Percentiles rank a stretch among this genome's conserved stretches.
Conservation (phyloP, 35 echinoderm and acorn worm genomes). For the Ophiothrix spiculata region DNA sequence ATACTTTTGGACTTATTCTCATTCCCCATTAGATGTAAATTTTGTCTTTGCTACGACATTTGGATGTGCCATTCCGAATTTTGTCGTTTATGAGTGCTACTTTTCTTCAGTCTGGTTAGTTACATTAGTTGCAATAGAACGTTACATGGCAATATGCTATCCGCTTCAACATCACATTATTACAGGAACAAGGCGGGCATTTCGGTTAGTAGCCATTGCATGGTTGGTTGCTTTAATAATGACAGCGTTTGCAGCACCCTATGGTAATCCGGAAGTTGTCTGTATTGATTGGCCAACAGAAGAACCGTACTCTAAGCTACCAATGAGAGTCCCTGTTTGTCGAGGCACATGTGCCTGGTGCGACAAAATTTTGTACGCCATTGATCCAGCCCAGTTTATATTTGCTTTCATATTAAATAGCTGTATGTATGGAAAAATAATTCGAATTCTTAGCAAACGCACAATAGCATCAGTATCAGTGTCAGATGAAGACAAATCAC, state of each 20-base stretch:
- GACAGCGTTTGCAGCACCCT: not conserved
- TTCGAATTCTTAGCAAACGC: too few relatives aligned
- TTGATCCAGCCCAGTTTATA: too few relatives aligned
- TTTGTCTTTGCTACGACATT: not conserved
- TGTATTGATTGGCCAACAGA: too few relatives aligned
- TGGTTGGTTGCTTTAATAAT: not conserved
- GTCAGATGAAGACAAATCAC: too few relatives aligned
- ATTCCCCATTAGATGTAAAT: not conserved
- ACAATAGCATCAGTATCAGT: too few relatives aligned
- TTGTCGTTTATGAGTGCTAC: not conserved
- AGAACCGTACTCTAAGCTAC: too few relatives aligned
- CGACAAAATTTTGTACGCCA: too few relatives aligned
- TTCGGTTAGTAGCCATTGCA: not conserved
- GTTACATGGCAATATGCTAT: conserved; percentile 19
- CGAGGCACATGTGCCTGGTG: too few relatives aligned
- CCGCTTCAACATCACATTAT: not conserved
- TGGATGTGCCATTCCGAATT: not conserved
- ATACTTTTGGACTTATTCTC: not conserved
- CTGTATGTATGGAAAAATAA: too few relatives aligned
- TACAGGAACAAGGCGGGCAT: not conserved
- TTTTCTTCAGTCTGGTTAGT: not conserved
- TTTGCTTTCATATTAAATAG: too few relatives aligned
- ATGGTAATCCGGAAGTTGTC: not conserved
- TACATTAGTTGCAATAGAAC: conserved; percentile 12
- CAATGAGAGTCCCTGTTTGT: too few relatives aligned